A percentile compares a stretch with the other conserved stretches of the same genome.
Evolutionary conservation across 2,113 vertebrate genomes (phyloP).

Genomic region (Tricholaema leucomelas): DNA sequence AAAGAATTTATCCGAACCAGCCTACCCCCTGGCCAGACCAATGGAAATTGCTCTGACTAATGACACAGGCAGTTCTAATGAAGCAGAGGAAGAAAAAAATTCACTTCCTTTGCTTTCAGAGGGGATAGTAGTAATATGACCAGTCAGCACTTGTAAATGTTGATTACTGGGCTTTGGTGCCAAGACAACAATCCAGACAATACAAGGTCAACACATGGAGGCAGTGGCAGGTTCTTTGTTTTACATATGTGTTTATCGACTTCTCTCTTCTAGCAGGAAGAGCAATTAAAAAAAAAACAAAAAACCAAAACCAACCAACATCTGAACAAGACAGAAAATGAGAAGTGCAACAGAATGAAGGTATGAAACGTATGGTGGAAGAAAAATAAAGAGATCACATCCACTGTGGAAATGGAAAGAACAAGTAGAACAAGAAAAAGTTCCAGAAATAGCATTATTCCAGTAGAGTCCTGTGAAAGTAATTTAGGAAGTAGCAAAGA

Average conservation of each 20-base stretch:
- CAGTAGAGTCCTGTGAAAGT: not conserved
- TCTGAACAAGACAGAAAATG: not conserved
- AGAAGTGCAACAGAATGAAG: not conserved
- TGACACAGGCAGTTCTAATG: not conserved
- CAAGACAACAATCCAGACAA: not conserved
- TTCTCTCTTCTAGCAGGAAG: slow-evolving; percentile 7
- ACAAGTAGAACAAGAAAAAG: not conserved
- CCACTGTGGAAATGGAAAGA: not conserved
- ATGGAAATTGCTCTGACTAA: not conserved
- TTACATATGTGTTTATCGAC: not conserved
- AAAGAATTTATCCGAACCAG: not conserved
- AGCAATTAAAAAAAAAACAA: not conserved
- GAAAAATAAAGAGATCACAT: not conserved
- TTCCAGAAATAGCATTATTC: slow-evolving; percentile 29
- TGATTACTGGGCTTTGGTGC: not conserved
- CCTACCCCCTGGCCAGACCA: not conserved
- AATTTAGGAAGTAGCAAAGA: slow-evolving; percentile 10
- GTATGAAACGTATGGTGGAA: not conserved
- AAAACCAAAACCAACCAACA: not conserved
- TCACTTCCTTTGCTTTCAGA: not conserved
- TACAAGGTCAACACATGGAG: not conserved
- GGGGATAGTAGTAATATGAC: not conserved
- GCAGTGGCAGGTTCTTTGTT: not conserved
- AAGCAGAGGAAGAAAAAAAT: not conserved
- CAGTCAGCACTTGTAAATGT: not conserved